Percentiles rank a stretch among this genome's conserved stretches.
phyloP scores from a whole-genome alignment of 2,888 invertebrate species.

The Ormyrus labotus region DNA sequence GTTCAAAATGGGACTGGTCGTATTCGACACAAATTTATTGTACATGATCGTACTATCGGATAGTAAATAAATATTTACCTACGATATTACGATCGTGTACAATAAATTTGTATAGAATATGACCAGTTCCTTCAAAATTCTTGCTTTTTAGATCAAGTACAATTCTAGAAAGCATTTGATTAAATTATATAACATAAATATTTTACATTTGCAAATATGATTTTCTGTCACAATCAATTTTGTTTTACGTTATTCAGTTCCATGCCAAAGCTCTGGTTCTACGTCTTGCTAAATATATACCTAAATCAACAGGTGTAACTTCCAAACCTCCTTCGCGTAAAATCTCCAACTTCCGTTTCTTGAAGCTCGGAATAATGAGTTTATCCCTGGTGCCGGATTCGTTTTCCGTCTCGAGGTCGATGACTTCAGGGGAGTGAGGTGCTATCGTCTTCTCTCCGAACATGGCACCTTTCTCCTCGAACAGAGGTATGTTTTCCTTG shows the following conservation, averaged over 20 bases:
- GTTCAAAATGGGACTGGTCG: too few relatives aligned
- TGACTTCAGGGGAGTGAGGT: slow-evolving; percentile 81
- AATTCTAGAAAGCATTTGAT: too few relatives aligned
- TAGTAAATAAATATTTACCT: too few relatives aligned
- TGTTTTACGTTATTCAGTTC: background rate
- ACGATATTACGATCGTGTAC: too few relatives aligned
- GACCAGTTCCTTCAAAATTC: too few relatives aligned
- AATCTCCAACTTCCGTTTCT: slow-evolving; percentile 85
- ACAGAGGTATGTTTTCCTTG: slow-evolving; percentile 79
- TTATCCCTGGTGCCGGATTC: slow-evolving; percentile 69
- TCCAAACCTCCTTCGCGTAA: slow-evolving; percentile 86
- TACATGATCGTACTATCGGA: too few relatives aligned
- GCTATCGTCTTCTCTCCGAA: slow-evolving; percentile 75
- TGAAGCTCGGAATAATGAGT: slow-evolving; percentile 77
- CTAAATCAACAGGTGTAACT: slow-evolving; percentile 81
- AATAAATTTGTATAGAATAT: too few relatives aligned
- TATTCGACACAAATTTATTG: too few relatives aligned
- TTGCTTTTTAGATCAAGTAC: too few relatives aligned
- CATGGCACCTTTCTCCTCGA: slow-evolving; percentile 68
- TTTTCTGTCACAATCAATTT: background rate
- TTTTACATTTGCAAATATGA: too few relatives aligned
- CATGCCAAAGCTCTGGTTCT: too few relatives aligned
- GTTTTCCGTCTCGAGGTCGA: slow-evolving; percentile 78
- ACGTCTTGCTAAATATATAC: slow-evolving; percentile 46
- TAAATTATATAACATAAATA: too few relatives aligned